Conservation (phyloP, 2,797 vertebrate genomes). For the Steatocranus sp. region DNA sequence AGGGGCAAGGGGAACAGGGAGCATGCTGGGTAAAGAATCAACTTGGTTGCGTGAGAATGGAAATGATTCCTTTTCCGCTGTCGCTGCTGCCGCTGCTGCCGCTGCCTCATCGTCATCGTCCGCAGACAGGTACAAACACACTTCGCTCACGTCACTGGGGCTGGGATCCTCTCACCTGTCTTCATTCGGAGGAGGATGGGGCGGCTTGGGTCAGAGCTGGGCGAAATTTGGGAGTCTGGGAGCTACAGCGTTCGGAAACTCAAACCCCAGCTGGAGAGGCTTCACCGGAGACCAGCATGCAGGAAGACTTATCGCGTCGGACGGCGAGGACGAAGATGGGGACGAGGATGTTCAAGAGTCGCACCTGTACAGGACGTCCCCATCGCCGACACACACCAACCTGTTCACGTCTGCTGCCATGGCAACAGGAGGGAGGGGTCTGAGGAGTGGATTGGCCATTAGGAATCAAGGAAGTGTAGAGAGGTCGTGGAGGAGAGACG, state of each 20-base stretch:
- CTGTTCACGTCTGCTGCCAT: constrained; percentile 88
- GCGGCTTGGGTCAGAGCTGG: constrained; percentile 69
- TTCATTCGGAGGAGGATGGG: constrained; percentile 70
- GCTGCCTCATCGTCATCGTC: constrained; percentile 66
- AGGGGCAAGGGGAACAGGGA: constrained; percentile 53
- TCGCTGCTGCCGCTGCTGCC: constrained; percentile 31
- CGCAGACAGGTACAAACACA: constrained; percentile 86
- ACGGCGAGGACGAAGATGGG: constrained; percentile 63
- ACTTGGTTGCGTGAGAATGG: constrained; percentile 84
- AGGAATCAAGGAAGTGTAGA: constrained; percentile 76
- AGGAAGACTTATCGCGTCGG: constrained; percentile 35
- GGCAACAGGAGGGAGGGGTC: constrained; percentile 76
- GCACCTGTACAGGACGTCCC: constrained; percentile 31
- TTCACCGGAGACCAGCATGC: constrained; percentile 63
- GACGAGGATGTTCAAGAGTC: constrained; percentile 34
- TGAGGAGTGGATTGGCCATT: constrained; percentile 63
- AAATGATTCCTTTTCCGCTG: constrained; percentile 71
- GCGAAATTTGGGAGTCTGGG: constrained; percentile 52
- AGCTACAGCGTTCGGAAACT: constrained; percentile 46
- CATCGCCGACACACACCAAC: constrained; percentile 80
- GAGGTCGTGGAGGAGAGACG: constrained; percentile 79
- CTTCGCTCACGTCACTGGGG: constrained; percentile 71
- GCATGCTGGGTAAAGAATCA: constrained; percentile 76
- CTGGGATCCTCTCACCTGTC: constrained; percentile 80
- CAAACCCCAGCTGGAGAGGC: constrained; percentile 52